phyloP scores from a whole-genome alignment of 2,888 invertebrate species.

The Branchellion lobata region DNA sequence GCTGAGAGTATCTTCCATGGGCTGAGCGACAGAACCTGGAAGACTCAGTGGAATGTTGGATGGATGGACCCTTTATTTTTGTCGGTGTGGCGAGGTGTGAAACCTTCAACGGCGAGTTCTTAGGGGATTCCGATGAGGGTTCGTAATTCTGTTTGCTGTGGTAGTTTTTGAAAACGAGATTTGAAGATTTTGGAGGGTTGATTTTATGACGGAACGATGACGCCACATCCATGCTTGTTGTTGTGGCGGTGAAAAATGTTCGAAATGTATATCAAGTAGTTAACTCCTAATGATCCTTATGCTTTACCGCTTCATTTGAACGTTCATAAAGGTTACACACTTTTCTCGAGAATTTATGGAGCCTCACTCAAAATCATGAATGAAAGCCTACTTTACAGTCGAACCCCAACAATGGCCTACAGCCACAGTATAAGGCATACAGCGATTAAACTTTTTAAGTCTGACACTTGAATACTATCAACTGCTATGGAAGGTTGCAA shows the following conservation, averaged over 20 bases:
- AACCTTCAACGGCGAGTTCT: neutral
- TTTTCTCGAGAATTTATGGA: too few relatives aligned
- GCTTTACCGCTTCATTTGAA: too few relatives aligned
- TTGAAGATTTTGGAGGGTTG: neutral
- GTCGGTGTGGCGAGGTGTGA: slow-evolving; percentile 1
- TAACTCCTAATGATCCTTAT: too few relatives aligned
- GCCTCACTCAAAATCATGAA: slow-evolving; percentile 10
- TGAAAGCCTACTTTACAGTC: slow-evolving; percentile 2
- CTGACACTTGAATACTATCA: neutral
- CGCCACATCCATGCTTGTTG: neutral
- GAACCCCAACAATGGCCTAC: neutral
- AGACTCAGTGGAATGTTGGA: neutral
- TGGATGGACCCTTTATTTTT: neutral
- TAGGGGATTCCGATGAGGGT: too few relatives aligned
- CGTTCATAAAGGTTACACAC: too few relatives aligned
- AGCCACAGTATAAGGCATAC: neutral
- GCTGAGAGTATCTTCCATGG: neutral
- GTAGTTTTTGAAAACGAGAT: neutral
- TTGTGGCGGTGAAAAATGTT: too few relatives aligned
- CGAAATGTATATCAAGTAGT: too few relatives aligned
- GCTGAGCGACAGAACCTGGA: neutral
- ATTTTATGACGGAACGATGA: neutral
- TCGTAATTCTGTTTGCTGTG: too few relatives aligned
- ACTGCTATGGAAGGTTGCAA: neutral
- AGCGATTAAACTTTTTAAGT: neutral